These are phyloP conservation scores for Donacobius atricapilla DNA, from an alignment of 2,113 vertebrate genomes.

Conservation along the genomic window DNA sequence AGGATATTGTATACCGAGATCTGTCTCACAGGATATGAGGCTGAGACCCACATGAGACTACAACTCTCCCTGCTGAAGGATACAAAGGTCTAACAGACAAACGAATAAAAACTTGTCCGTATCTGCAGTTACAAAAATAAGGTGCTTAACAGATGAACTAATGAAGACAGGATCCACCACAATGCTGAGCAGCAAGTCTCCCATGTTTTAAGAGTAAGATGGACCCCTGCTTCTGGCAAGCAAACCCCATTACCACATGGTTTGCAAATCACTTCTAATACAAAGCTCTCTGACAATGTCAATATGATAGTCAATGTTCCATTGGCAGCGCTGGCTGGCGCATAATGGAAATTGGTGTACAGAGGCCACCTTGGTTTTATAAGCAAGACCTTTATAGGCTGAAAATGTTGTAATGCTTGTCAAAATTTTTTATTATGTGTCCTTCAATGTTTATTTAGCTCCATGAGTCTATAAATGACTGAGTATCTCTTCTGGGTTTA, in stretches of 20 bases:
- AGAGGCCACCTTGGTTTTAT: neutral
- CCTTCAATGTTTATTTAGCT: neutral
- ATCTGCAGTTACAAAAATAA: neutral
- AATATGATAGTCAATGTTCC: neutral
- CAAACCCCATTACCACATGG: neutral
- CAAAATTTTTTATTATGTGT: neutral
- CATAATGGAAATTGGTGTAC: neutral
- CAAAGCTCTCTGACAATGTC: neutral
- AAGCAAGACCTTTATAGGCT: neutral
- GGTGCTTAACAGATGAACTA: neutral
- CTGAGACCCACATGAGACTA: neutral
- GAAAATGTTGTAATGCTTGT: neutral
- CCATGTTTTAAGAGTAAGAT: neutral
- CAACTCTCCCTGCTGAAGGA: neutral
- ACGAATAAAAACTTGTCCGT: neutral
- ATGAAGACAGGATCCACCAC: neutral
- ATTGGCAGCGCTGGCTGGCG: neutral
- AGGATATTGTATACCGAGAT: neutral
- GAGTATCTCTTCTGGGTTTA: neutral
- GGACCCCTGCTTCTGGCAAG: neutral
- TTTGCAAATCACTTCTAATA: neutral
- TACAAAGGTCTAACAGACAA: neutral
- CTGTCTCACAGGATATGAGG: neutral
- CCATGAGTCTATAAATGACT: neutral
- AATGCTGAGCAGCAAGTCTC: neutral